Conservation (phyloP, 1,140 invertebrate species). For the Dendrolimus kikuchii region DNA sequence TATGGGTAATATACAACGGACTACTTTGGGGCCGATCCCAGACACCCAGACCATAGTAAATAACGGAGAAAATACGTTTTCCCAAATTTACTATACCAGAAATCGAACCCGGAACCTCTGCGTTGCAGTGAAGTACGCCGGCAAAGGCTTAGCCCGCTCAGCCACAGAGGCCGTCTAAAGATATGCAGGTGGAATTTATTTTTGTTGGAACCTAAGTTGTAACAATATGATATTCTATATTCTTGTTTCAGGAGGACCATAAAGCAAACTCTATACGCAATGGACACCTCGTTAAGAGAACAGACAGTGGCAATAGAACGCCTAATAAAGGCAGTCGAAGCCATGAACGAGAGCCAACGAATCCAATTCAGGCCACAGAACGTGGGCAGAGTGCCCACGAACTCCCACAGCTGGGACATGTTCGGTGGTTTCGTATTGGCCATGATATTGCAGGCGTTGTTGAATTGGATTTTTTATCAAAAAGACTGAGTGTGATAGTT, state of each 20-base stretch:
- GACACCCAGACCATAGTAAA: too few relatives aligned
- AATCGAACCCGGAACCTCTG: too few relatives aligned
- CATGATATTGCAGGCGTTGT: conserved; percentile 44
- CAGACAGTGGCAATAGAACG: conserved; percentile 43
- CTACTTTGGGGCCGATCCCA: too few relatives aligned
- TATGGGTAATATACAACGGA: too few relatives aligned
- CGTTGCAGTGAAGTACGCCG: too few relatives aligned
- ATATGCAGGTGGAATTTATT: too few relatives aligned
- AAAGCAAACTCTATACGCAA: conserved; percentile 43
- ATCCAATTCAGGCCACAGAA: conserved; percentile 20
- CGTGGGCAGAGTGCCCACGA: conserved; percentile 19
- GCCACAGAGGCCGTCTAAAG: too few relatives aligned
- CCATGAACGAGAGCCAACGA: conserved; percentile 31
- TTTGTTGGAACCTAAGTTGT: too few relatives aligned
- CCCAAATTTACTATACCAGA: too few relatives aligned
- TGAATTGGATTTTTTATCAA: conserved; percentile 53
- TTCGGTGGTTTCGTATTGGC: conserved; percentile 52
- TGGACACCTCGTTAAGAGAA: conserved; percentile 48
- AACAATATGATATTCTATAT: too few relatives aligned
- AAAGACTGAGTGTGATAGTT: conserved; percentile 35
- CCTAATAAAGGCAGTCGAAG: conserved; percentile 34
- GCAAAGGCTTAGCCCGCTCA: too few relatives aligned
- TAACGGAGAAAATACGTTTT: too few relatives aligned
- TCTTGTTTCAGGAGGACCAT: conserved; percentile 40
- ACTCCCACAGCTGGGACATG: conserved; percentile 44